Percentiles rank a stretch among this genome's conserved stretches.
Conservation (phyloP, 1,140 invertebrate species). For the Piezodorus guildinii region DNA sequence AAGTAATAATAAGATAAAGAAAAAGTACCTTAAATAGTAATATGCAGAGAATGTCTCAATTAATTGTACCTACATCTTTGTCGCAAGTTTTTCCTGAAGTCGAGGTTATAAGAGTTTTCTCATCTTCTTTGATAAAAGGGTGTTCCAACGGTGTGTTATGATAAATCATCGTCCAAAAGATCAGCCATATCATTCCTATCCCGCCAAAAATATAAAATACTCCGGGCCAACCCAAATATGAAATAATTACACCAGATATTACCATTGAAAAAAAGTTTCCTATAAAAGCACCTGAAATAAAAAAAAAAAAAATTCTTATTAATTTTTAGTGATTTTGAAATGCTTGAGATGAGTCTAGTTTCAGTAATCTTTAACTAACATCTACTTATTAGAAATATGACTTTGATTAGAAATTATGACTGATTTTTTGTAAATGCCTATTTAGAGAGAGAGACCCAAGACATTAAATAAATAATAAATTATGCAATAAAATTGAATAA, state of each 20-base stretch:
- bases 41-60: no score
- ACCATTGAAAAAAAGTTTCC: constrained; percentile 40
- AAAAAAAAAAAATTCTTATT: constrained; percentile 14
- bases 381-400: no score
- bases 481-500: no score
- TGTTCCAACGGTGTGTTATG: constrained; percentile 53
- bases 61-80: constrained; percentile 2
- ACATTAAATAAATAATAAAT: no score
- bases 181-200: constrained; percentile 34
- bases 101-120: constrained; percentile 47
- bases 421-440: no score
- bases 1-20: no score
- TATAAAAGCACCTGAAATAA: constrained; percentile 32
- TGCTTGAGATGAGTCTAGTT: no score
- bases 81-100: constrained; percentile 19
- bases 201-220: constrained; percentile 45
- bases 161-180: constrained; percentile 39
- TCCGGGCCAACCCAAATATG: constrained; percentile 39
- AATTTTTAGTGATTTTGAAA: no score
- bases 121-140: constrained; percentile 52
- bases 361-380: no score
- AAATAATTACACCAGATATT: constrained; percentile 35
- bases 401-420: no score
- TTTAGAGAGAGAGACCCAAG: no score
- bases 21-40: no score